These are phyloP conservation scores for Brachypalpus laphriformis DNA, from an alignment of 2,888 invertebrate genomes.

Conservation along the genomic window DNA sequence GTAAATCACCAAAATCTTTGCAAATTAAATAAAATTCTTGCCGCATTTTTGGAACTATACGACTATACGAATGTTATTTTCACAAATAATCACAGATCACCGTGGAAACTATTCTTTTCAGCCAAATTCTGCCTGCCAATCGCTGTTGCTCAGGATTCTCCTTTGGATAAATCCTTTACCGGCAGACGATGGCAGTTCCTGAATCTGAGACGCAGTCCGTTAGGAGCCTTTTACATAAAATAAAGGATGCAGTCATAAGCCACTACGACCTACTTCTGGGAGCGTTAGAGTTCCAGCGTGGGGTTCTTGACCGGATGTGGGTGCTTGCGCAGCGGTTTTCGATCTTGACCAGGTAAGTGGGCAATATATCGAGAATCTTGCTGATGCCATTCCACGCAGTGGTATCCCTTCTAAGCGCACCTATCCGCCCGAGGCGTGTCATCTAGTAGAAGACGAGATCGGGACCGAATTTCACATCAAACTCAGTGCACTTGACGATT, in stretches of 20 bases:
- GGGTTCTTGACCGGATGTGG: constrained; percentile 18
- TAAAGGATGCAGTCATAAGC: too few relatives aligned
- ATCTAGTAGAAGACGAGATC: constrained; percentile 30
- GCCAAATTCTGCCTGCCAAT: too few relatives aligned
- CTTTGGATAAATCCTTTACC: too few relatives aligned
- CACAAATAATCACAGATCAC: too few relatives aligned
- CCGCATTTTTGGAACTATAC: too few relatives aligned
- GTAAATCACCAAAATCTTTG: too few relatives aligned
- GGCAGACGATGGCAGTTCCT: not conserved
- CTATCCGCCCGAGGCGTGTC: not conserved
- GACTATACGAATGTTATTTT: too few relatives aligned
- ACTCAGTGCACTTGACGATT: not conserved
- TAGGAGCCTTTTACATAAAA: not conserved
- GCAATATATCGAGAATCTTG: not conserved
- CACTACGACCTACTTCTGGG: constrained; percentile 1
- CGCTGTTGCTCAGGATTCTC: too few relatives aligned
- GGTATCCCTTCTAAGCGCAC: not conserved
- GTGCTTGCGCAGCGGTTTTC: constrained; percentile 40
- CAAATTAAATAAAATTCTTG: too few relatives aligned
- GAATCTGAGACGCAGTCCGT: not conserved
- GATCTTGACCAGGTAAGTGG: constrained; percentile 22
- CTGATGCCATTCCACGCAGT: not conserved
- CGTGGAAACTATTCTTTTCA: too few relatives aligned
- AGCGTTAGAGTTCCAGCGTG: constrained; percentile 15
- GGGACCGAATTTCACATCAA: constrained; percentile 24